Evolutionary conservation across 2,113 vertebrate species (phyloP).

Genomic region (Tympanuchus pallidicinctus): DNA sequence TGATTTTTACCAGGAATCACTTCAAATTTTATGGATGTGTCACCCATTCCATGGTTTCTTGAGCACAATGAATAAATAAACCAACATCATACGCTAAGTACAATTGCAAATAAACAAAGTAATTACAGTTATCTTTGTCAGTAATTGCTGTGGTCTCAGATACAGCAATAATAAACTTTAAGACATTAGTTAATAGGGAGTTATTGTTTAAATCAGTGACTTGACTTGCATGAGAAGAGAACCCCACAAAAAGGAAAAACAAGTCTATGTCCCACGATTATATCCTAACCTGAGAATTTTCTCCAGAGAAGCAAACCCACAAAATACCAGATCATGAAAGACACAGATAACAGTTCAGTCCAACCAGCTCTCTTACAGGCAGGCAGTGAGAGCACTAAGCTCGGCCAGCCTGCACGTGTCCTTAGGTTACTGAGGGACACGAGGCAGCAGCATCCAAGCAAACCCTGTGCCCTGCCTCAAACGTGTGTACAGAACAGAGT

Average conservation of each 20-base stretch:
- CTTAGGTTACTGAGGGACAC: neutral
- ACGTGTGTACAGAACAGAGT: rapidly evolving
- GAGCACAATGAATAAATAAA: constrained; percentile 48
- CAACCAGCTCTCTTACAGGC: rapidly evolving
- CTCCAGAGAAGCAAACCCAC: neutral
- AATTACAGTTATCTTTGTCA: neutral
- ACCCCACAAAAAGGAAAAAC: neutral
- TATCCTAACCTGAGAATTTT: neutral
- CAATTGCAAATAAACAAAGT: neutral
- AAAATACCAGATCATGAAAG: rapidly evolving
- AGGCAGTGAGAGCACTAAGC: neutral
- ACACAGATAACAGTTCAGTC: rapidly evolving
- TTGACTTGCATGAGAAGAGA: neutral
- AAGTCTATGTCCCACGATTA: neutral
- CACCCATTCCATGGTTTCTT: constrained; percentile 99
- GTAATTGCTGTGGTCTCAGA: neutral
- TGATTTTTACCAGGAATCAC: constrained; percentile 99
- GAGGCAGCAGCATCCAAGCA: neutral
- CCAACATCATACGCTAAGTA: neutral
- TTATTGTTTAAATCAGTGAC: neutral
- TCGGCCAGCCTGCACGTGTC: neutral
- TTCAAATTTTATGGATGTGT: constrained; percentile 99
- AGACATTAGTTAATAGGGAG: neutral
- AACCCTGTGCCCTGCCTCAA: rapidly evolving
- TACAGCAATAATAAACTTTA: neutral